phyloP scores from a whole-genome alignment of 2,797 vertebrate genomes.

The Masticophis lateralis region DNA sequence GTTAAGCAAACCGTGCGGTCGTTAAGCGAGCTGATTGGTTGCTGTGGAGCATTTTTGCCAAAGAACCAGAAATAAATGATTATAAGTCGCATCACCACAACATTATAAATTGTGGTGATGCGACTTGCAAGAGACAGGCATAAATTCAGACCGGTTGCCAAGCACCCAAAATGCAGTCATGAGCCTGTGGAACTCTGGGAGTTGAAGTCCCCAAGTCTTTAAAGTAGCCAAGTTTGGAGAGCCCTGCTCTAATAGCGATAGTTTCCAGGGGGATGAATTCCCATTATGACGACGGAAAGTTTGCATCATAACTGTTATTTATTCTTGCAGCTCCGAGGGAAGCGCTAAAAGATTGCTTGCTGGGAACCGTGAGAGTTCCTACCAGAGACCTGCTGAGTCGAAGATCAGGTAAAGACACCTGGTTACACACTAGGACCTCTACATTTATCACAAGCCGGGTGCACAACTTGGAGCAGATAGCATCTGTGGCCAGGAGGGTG shows the following conservation, averaged over 20 bases:
- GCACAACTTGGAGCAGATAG: neutral
- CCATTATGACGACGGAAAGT: neutral
- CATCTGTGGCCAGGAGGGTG: neutral
- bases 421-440: accelerated
- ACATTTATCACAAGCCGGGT: accelerated
- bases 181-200: neutral
- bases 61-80: neutral
- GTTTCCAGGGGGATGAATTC: accelerated
- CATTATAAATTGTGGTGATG: neutral
- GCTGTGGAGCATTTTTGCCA: neutral
- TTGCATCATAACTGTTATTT: neutral
- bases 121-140: neutral
- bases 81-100: too few relatives aligned
- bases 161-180: accelerated
- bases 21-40: neutral
- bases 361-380: conserved; percentile 72
- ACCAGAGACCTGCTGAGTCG: conserved; percentile 70
- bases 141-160: neutral
- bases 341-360: conserved; percentile 62
- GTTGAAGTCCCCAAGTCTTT: neutral
- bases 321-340: conserved; percentile 51
- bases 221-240: neutral
- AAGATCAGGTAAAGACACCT: conserved; percentile 70
- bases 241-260: neutral
- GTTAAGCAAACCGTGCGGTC: neutral